These are phyloP conservation scores for Heterodera filipjevi DNA, from an alignment of 2,888 invertebrate genomes.

Conservation along the genomic window DNA sequence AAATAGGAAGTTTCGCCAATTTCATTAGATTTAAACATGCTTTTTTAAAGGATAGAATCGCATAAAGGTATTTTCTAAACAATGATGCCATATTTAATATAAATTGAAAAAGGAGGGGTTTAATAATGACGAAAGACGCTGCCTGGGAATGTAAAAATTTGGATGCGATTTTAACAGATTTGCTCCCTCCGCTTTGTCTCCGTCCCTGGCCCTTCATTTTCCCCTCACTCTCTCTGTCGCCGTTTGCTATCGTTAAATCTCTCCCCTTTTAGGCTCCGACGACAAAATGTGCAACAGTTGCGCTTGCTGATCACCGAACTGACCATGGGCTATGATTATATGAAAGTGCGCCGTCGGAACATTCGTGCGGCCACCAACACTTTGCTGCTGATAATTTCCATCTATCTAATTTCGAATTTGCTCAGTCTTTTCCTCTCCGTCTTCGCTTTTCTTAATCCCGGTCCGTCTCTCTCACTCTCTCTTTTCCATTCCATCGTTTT, in stretches of 20 bases:
- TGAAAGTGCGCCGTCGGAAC: constrained; percentile 56
- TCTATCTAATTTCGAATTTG: constrained; percentile 60
- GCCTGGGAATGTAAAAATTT: too few species aligned
- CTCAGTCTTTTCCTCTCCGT: constrained; percentile 57
- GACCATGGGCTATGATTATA: constrained; percentile 61
- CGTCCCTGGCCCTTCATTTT: too few species aligned
- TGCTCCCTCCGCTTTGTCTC: too few species aligned
- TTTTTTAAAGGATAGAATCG: too few species aligned
- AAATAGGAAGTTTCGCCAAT: too few species aligned
- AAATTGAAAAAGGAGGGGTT: too few species aligned
- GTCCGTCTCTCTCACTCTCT: constrained; percentile 44
- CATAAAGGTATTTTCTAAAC: too few species aligned
- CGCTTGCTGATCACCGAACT: constrained; percentile 62
- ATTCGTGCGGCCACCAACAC: constrained; percentile 58
- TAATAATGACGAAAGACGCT: too few species aligned
- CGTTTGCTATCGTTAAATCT: neutral
- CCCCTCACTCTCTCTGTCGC: too few species aligned
- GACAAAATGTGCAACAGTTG: constrained; percentile 50
- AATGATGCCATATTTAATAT: too few species aligned
- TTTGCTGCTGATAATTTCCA: constrained; percentile 60
- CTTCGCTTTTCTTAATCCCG: constrained; percentile 58
- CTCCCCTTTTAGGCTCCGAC: neutral
- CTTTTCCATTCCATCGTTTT: constrained; percentile 12
- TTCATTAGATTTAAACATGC: too few species aligned
- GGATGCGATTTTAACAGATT: too few species aligned